These are phyloP conservation scores for Hydraecia micacea DNA, from an alignment of 2,888 invertebrate genomes.

Conservation along the genomic window DNA sequence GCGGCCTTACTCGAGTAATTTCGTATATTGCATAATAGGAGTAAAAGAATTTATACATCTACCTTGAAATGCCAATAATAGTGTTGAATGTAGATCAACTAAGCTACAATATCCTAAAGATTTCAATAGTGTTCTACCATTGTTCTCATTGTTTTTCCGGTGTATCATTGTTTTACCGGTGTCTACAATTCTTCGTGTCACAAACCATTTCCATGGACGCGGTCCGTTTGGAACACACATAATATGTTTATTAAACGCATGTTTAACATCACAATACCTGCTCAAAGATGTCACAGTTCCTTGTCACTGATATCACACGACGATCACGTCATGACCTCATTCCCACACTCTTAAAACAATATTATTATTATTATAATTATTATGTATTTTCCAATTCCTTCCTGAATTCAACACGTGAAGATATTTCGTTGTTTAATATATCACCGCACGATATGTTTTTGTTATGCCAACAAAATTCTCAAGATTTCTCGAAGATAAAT, in stretches of 20 bases:
- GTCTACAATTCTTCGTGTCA: constrained; percentile 47
- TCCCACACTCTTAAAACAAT: constrained; percentile 49
- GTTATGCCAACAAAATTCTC: constrained; percentile 57
- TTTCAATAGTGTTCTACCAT: constrained; percentile 19
- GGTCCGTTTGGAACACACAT: constrained; percentile 44
- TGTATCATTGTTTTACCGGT: constrained; percentile 40
- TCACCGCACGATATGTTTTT: constrained; percentile 46
- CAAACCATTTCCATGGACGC: constrained; percentile 36
- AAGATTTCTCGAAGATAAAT: constrained; percentile 45
- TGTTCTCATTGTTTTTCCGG: constrained; percentile 42
- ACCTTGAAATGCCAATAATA: constrained; percentile 35
- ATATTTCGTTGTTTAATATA: constrained; percentile 29
- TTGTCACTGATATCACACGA: constrained; percentile 57
- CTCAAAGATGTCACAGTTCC: constrained; percentile 63
- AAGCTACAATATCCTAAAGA: constrained; percentile 23
- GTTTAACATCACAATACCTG: constrained; percentile 71
- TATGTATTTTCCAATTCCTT: constrained; percentile 37
- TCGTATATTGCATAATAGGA: constrained; percentile 35
- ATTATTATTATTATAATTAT: constrained; percentile 26
- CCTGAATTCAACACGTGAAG: constrained; percentile 11
- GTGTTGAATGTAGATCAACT: constrained; percentile 15
- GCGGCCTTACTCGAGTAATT: constrained; percentile 48
- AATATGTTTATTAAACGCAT: constrained; percentile 57
- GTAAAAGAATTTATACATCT: constrained; percentile 10
- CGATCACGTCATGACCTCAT: constrained; percentile 41